Percentiles rank a stretch among this genome's conserved stretches.
These are phyloP conservation scores for Chrosomus eos DNA, from an alignment of 2,797 vertebrate species.

Conservation along the genomic window DNA sequence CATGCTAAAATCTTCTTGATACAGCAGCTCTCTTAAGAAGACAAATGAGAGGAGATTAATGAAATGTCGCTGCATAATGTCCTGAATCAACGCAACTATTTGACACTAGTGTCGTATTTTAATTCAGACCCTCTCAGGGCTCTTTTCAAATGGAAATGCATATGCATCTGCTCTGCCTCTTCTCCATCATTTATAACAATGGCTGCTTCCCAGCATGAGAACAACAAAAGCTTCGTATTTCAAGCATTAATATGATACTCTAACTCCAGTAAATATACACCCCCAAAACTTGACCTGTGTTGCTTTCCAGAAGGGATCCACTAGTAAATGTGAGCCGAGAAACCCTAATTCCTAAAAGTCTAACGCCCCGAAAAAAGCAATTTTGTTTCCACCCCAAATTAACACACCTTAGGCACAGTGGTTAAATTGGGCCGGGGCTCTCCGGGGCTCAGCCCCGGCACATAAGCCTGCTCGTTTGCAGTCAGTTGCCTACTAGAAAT, in stretches of 20 bases:
- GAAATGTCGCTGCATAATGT: slow-evolving; percentile 39
- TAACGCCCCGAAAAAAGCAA: background rate
- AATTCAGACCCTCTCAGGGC: slow-evolving; percentile 40
- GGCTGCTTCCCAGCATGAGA: background rate
- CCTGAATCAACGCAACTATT: slow-evolving; percentile 35
- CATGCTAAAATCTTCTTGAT: slow-evolving; percentile 12
- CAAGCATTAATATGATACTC: slow-evolving; percentile 6
- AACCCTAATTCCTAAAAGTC: background rate
- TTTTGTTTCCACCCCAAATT: background rate
- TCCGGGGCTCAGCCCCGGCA: no score
- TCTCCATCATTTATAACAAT: slow-evolving; percentile 45
- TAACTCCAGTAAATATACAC: background rate
- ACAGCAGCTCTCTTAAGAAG: slow-evolving; percentile 4
- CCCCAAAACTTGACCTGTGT: background rate
- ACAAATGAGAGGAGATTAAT: slow-evolving; percentile 44
- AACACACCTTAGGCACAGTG: background rate
- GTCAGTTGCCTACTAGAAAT: no score
- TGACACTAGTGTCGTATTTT: slow-evolving; percentile 38
- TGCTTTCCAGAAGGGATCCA: background rate
- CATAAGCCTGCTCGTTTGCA: no score
- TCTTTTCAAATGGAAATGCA: slow-evolving; percentile 59
- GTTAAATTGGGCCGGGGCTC: no score
- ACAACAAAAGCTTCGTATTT: slow-evolving; percentile 1
- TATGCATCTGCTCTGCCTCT: slow-evolving; percentile 38
- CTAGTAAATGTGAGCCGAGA: background rate